These are phyloP conservation scores for Spilogale gracilis DNA, from an alignment of 2,113 vertebrate genomes.

Conservation along the genomic window DNA sequence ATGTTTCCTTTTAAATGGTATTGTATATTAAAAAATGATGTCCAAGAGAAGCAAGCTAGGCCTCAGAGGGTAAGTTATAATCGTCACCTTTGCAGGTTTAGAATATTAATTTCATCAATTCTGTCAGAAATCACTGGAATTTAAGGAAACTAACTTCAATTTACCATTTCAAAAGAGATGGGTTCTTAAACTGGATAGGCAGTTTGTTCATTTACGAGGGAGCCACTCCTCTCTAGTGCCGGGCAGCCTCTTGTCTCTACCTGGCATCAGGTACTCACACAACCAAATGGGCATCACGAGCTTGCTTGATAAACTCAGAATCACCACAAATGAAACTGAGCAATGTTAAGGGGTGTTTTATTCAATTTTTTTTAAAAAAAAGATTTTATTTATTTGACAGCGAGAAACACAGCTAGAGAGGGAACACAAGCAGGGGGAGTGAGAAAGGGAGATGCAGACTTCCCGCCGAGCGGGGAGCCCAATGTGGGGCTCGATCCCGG, in stretches of 20 bases:
- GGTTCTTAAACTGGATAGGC: not conserved
- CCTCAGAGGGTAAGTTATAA: not conserved
- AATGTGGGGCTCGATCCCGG: too few species aligned
- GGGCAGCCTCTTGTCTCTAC: not conserved
- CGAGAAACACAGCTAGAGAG: too few species aligned
- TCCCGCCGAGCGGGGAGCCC: too few species aligned
- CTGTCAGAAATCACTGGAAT: not conserved
- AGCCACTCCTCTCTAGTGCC: not conserved
- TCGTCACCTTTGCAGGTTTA: slow-evolving; percentile 13
- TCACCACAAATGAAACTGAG: not conserved
- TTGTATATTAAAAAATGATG: not conserved
- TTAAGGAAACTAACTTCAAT: slow-evolving; percentile 15
- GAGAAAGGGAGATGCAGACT: too few species aligned
- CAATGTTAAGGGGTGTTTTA: not conserved
- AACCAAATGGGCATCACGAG: not conserved
- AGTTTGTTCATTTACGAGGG: not conserved
- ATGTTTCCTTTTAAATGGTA: slow-evolving; percentile 26
- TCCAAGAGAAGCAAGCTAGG: slow-evolving; percentile 2
- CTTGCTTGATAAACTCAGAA: not conserved
- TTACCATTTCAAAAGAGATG: not conserved
- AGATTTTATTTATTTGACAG: too few species aligned
- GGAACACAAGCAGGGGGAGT: too few species aligned
- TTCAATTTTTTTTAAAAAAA: not conserved
- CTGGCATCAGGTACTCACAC: not conserved
- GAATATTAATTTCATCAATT: slow-evolving; percentile 3